Evolutionary conservation across 2,888 invertebrate genomes (phyloP), one percentile per base, ranked within the genome.

Genomic region (Entomobrya multifasciata): DNA sequence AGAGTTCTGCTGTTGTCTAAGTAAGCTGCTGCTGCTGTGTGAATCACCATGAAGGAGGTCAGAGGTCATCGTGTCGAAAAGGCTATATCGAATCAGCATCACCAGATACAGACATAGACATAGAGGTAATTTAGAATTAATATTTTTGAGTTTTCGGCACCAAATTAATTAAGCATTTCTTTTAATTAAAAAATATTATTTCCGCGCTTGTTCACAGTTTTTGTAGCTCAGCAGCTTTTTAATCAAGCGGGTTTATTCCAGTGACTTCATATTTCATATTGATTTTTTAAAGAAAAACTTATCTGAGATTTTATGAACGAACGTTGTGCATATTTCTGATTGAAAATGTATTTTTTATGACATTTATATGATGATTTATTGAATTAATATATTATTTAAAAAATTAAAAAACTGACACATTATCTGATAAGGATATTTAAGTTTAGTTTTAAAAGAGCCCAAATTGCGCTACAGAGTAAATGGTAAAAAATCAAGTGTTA

Each of bases 11-110:
- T 83, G 83, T 52, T 76, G 76, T 83, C 76, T 76, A 76, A 76
- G 74, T 62, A 83, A 76, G 76, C 74, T 65, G 76, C 83, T 76
- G 82, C 82, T 82, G 83, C 83, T 76, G 83, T 47, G 41, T 52
- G 49, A 65, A 74, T 57, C 41, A 57, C 67, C 83, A 52, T 70
- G 72, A 55, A 76, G 83, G 76, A 83, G 76, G 83, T 83, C 83
- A 65, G 83, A 76, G 83, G 83, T 65, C 83, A 83, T 76, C 83
- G 65, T 76, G 83, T 83, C 83, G 76, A 83, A 83, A 22, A 83
- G 83, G 76, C 83, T 83, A 83, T 83, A 62, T 62, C 65, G 60
- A 41, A 20, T 76, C 62, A 20, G 52, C 62, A 81, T 70, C 78
- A 62, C 60, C 67, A 72, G 72, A 47, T 49, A 55, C 47, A 82